Percentiles rank a stretch among this genome's conserved stretches.
Conservation (phyloP, 2,888 invertebrate species). For the Nephrocerus scutellatus region DNA sequence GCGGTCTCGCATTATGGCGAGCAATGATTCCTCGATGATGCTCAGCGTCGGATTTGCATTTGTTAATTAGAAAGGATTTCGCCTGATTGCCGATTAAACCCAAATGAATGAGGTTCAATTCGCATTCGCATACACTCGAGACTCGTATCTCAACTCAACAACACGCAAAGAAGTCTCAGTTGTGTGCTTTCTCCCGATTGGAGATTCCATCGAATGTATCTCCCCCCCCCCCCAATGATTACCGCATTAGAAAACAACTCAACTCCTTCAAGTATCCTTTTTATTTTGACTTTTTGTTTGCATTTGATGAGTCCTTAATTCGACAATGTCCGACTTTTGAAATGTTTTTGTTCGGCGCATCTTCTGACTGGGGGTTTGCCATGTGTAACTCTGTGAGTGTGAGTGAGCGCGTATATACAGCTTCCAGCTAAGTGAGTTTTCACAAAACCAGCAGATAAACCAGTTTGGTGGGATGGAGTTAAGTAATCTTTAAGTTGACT, state of each 20-base stretch:
- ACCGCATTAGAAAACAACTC: too few relatives aligned
- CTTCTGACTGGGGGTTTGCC: slow-evolving; percentile 3
- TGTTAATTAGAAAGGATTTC: slow-evolving; percentile 24
- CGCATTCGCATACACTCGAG: too few relatives aligned
- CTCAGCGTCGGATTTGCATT: slow-evolving; percentile 21
- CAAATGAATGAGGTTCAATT: too few relatives aligned
- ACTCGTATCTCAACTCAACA: neutral
- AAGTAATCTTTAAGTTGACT: slow-evolving; percentile 22
- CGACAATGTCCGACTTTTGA: slow-evolving; percentile 23
- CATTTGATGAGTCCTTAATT: slow-evolving; percentile 24
- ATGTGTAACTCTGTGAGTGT: too few relatives aligned
- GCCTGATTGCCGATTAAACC: too few relatives aligned
- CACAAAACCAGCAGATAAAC: neutral
- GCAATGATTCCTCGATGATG: slow-evolving; percentile 3
- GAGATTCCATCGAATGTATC: too few relatives aligned
- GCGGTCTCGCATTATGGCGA: too few relatives aligned
- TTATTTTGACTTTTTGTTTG: slow-evolving; percentile 21
- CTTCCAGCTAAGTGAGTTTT: neutral
- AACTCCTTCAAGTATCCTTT: too few relatives aligned
- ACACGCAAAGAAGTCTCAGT: neutral
- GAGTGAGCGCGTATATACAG: slow-evolving; percentile 1
- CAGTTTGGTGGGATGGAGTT: slow-evolving; percentile 7
- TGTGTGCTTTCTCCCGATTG: neutral
- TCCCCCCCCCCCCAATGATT: too few relatives aligned
- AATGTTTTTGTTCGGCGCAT: slow-evolving; percentile 13